Percentiles rank a stretch among this genome's conserved stretches.
These are phyloP conservation scores for Drosophila tropicalis DNA, from an alignment of 1,140 invertebrate species.

Conservation along the genomic window DNA sequence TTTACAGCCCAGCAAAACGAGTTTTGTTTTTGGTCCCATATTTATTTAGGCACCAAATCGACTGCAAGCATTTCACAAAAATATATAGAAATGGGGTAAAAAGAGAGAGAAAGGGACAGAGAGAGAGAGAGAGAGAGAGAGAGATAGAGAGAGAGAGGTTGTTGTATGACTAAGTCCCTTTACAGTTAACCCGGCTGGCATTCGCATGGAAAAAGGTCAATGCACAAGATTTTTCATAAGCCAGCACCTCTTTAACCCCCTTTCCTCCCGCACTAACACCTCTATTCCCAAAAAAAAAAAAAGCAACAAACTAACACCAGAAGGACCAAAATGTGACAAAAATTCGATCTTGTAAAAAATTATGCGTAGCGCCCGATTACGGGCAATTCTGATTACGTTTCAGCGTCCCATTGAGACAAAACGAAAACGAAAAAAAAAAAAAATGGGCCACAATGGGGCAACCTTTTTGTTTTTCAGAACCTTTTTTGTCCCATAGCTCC, in stretches of 20 bases:
- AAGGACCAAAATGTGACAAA: slow-evolving; percentile 40
- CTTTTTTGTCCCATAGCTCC: not conserved
- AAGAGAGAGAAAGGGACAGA: not conserved
- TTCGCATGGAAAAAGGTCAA: slow-evolving; percentile 64
- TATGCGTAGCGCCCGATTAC: slow-evolving; percentile 10
- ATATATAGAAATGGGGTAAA: not conserved
- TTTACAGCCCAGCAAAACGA: slow-evolving; percentile 23
- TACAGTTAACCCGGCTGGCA: slow-evolving; percentile 38
- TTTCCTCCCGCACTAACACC: not conserved
- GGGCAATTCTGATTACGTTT: slow-evolving; percentile 23
- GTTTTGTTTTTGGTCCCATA: slow-evolving; percentile 16
- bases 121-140: not conserved
- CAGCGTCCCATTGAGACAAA: slow-evolving; percentile 21
- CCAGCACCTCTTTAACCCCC: not conserved
- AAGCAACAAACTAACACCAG: slow-evolving; percentile 8
- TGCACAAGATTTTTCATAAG: slow-evolving; percentile 51
- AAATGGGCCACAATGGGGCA: slow-evolving; percentile 21
- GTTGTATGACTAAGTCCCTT: slow-evolving; percentile 2
- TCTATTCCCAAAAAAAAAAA: slow-evolving; percentile 15
- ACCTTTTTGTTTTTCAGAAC: slow-evolving; percentile 15
- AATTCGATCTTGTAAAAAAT: slow-evolving; percentile 54
- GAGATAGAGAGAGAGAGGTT: not conserved
- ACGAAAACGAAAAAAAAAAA: no score
- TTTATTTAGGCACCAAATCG: slow-evolving; percentile 15
- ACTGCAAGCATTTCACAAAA: slow-evolving; percentile 1